Conservation (phyloP, 2,797 vertebrate species). For the Notolabrus celidotus region DNA sequence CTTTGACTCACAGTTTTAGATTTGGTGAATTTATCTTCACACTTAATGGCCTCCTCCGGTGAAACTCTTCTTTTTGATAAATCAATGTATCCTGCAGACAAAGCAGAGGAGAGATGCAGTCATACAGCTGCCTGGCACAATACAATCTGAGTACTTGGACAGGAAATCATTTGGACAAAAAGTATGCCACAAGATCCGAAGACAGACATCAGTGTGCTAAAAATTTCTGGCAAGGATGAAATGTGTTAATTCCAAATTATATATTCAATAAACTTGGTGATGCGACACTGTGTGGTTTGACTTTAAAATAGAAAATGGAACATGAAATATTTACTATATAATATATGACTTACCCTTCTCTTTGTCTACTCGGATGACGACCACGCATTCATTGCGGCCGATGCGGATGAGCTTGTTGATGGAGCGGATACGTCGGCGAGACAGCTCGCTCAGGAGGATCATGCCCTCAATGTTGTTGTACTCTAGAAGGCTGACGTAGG, state of each 20-base stretch:
- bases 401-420: slow-evolving; percentile 99
- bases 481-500: slow-evolving; percentile 97
- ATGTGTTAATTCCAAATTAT: too few relatives aligned
- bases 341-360: slow-evolving; percentile 94
- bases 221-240: not conserved
- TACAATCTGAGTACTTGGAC: not conserved
- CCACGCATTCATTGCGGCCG: slow-evolving; percentile 97
- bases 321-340: too few relatives aligned
- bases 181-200: not conserved
- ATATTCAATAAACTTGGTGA: too few relatives aligned
- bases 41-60: slow-evolving; percentile 98
- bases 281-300: not conserved
- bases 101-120: not conserved
- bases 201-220: not conserved
- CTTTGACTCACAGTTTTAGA: slow-evolving; percentile 95
- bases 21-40: slow-evolving; percentile 99
- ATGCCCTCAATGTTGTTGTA: slow-evolving; percentile 99
- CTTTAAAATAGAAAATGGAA: too few relatives aligned
- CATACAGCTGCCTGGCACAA: not conserved
- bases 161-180: not conserved
- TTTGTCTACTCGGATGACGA: slow-evolving; percentile 98
- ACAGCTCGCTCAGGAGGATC: slow-evolving; percentile 98
- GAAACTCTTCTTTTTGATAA: slow-evolving; percentile 99
- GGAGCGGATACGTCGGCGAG: slow-evolving; percentile 96
- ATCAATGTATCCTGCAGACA: slow-evolving; percentile 93